A percentile compares a stretch with the other conserved stretches of the same genome.
phyloP scores from a whole-genome alignment of 2,113 vertebrate species.

The Nothocercus julius region DNA sequence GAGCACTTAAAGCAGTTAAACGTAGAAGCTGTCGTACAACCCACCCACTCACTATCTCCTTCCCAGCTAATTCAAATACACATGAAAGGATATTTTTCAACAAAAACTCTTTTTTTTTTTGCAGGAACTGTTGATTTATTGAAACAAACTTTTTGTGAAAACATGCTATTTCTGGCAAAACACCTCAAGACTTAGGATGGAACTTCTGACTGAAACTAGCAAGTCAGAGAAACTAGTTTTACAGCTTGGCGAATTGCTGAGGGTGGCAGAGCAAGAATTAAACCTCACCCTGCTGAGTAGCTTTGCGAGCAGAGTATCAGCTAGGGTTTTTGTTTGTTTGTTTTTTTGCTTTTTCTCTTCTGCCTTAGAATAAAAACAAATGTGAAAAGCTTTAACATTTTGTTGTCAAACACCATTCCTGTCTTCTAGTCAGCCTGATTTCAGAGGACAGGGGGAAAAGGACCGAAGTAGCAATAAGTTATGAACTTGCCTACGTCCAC shows the following conservation, averaged over 20 bases:
- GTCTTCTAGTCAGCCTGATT: neutral
- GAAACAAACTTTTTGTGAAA: neutral
- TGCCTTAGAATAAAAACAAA: neutral
- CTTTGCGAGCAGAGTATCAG: neutral
- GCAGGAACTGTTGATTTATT: neutral
- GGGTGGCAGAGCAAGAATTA: neutral
- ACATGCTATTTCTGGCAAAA: fast-evolving
- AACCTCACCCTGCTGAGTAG: neutral
- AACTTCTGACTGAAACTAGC: neutral
- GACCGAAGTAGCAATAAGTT: neutral
- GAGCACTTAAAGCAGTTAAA: neutral
- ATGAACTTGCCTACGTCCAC: neutral
- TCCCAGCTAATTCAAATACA: neutral
- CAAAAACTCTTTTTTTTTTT: neutral
- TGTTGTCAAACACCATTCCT: neutral
- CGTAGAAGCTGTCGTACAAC: neutral
- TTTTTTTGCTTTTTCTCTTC: neutral
- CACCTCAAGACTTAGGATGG: neutral
- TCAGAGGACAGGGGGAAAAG: neutral
- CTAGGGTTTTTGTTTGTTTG: neutral
- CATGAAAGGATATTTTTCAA: fast-evolving
- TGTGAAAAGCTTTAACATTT: neutral
- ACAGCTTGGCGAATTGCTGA: neutral
- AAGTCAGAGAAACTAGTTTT: neutral
- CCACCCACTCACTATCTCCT: neutral